Evolutionary conservation across 2,113 vertebrate genomes (phyloP).

Genomic region (Anthoscopus minutus): DNA sequence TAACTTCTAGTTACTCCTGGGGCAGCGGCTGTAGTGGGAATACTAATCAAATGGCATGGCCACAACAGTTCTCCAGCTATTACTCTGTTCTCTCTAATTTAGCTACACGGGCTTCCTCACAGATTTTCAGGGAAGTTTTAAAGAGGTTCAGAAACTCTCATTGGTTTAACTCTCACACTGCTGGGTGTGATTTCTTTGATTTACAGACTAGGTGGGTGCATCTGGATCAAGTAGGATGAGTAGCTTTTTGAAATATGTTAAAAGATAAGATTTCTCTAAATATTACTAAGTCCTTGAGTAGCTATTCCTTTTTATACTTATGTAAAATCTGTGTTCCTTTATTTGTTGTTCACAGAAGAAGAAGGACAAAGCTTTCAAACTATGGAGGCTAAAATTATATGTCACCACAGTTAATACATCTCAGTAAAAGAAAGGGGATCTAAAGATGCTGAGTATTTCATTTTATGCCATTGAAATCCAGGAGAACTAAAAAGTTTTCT

Average conservation of each 20-base stretch:
- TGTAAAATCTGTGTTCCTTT: neutral
- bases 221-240: neutral
- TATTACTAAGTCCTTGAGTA: neutral
- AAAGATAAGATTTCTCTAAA: neutral
- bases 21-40: neutral
- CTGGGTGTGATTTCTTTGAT: neutral
- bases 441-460: neutral
- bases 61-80: neutral
- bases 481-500: neutral
- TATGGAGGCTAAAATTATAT: neutral
- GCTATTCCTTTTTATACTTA: neutral
- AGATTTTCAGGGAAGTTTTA: neutral
- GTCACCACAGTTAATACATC: neutral
- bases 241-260: neutral
- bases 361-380: neutral
- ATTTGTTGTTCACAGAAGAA: neutral
- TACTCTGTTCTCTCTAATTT: neutral
- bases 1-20: slow-evolving; percentile 9
- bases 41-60: neutral
- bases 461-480: neutral
- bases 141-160: neutral
- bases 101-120: neutral
- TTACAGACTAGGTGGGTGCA: neutral
- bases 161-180: neutral
- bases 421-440: neutral